Conservation (phyloP, 2,888 invertebrate genomes). For the Trichopria drosophilae region DNA sequence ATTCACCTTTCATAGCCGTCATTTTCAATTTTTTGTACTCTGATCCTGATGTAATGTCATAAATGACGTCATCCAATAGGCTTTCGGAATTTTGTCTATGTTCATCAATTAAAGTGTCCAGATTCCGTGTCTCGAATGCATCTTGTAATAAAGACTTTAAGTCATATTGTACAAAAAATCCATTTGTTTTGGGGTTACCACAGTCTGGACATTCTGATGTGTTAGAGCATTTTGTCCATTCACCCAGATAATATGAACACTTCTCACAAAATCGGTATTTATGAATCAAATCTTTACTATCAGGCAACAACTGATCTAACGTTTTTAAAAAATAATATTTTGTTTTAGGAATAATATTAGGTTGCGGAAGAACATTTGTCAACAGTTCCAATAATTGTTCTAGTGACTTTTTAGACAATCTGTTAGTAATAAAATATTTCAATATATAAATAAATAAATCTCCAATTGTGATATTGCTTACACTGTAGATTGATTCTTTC, state of each 20-base stretch:
- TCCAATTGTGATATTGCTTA: no score
- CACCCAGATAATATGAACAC: slow-evolving; percentile 14
- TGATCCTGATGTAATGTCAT: slow-evolving; percentile 7
- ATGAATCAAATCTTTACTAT: not conserved
- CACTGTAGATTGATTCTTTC: no score
- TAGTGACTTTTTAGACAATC: slow-evolving; percentile 9
- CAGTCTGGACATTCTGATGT: not conserved
- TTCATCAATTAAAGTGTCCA: slow-evolving; percentile 5
- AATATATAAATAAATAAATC: no score
- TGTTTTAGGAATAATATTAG: slow-evolving; percentile 21
- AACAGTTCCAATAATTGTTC: slow-evolving; percentile 11
- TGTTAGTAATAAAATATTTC: slow-evolving; percentile 4
- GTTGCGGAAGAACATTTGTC: slow-evolving; percentile 14
- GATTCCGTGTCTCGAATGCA: slow-evolving; percentile 15
- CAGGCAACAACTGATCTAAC: slow-evolving; percentile 14
- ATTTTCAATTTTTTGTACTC: slow-evolving; percentile 12
- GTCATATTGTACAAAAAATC: slow-evolving; percentile 21
- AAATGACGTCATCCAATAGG: not conserved
- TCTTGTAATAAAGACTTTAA: slow-evolving; percentile 6
- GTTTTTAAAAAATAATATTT: slow-evolving; percentile 17
- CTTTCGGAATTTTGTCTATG: not conserved
- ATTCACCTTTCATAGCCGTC: slow-evolving; percentile 1
- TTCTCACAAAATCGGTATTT: slow-evolving; percentile 24
- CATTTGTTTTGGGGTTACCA: slow-evolving; percentile 3
- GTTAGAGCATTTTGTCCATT: not conserved